Evolutionary conservation across 2,113 vertebrate genomes (phyloP), one percentile per base, ranked within the genome.

Genomic region (Colossoma macropomum): DNA sequence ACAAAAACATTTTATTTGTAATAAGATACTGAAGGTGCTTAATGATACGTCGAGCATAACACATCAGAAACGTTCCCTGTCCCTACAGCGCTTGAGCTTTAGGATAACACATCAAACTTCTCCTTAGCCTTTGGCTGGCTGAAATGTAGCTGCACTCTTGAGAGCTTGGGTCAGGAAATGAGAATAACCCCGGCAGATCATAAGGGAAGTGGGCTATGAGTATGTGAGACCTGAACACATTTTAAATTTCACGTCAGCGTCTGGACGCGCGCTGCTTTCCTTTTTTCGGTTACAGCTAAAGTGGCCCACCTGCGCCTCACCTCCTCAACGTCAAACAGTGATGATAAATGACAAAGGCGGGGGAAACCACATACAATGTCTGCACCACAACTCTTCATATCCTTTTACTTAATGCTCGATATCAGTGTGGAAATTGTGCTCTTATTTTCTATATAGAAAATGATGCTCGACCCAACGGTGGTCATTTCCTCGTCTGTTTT

Each of bases 141-240:
- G 85, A 86, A 88, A 78, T 81, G 83, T 69, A 85, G 84, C 85
- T 76, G 73, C 59, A 69, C 89, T 85, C 87, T 84, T 80, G 90
- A 88, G 91, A 92, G 84, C 79, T 52, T n/a, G 54, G 87, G 86
- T 90, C 92, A 92, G 93, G 93, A 95, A 93, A 94, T 90, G 92
- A 94, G 88, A 75, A 88, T 82, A 89, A 92, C 89, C 84, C 87
- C 63, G 75, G 89, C 90, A 90, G 90, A 85, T 85, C 77, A 52
- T 65, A 84, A 77, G 86, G 92, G 91, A 91, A 92, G 93, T 89
- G 82, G 66, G 89, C 90, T 93, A 90, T 89, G 91, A 90, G 75
- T 88, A 83, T n/a, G 66, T 68, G 89, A 83, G 86, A 75, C 45
- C 52, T 62, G 30, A 60, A 74, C 77, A 54, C 52, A 81, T 75